Evolutionary conservation across 2,797 vertebrate species (phyloP).

Genomic region (Gadopsis bispinosus): DNA sequence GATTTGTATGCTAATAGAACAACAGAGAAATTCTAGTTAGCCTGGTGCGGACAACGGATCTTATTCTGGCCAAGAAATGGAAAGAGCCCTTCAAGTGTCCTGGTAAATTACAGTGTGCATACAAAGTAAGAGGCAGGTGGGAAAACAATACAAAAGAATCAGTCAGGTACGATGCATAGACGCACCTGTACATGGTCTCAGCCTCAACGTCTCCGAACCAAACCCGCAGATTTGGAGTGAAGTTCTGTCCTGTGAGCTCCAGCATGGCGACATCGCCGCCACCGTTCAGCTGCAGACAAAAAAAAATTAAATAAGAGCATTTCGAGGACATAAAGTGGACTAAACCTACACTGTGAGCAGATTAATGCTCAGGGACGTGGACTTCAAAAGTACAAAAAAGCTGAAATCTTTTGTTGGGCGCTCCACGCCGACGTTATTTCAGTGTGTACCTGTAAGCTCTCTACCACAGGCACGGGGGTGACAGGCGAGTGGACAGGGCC

Average conservation of each 20-base stretch:
- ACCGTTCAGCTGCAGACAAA: conserved; percentile 90
- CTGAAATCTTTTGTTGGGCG: too few species aligned
- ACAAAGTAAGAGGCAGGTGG: neutral
- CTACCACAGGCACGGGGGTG: conserved; percentile 98
- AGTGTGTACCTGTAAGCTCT: conserved; percentile 93
- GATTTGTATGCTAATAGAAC: conserved; percentile 1
- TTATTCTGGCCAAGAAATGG: neutral
- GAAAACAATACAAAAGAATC: neutral
- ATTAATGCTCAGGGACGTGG: neutral
- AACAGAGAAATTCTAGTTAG: neutral
- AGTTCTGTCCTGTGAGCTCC: conserved; percentile 99
- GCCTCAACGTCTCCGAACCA: conserved; percentile 99
- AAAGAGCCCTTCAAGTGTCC: neutral
- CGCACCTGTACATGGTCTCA: conserved; percentile 99
- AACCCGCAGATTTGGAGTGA: conserved; percentile 98
- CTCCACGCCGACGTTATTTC: too few species aligned
- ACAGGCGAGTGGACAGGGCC: conserved; percentile 96
- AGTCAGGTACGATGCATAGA: neutral
- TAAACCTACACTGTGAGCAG: too few species aligned
- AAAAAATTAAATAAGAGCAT: neutral
- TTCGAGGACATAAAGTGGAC: neutral
- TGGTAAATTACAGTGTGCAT: neutral
- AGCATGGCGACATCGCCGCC: conserved; percentile 99
- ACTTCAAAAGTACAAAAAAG: too few species aligned
- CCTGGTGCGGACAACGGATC: neutral